Evolutionary conservation across 2,113 vertebrate genomes (phyloP), one percentile per base, ranked within the genome.

Genomic region (Monarcha castaneiventris): DNA sequence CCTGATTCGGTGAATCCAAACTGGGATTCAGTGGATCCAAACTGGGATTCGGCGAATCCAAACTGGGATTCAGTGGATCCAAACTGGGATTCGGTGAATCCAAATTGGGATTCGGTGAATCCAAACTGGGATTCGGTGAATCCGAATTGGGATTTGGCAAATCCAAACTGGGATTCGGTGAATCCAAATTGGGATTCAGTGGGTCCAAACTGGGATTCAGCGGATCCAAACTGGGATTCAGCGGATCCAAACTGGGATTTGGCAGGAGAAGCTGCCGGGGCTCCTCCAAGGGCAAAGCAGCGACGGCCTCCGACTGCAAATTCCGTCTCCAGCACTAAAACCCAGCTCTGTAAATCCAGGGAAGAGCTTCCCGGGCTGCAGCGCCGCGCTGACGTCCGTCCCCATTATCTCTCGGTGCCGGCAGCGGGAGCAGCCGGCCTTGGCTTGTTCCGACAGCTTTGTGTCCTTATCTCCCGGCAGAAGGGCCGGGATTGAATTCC

Each of bases 391-490:
- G 88, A 75, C 67, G 82, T 89, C 94, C 14, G 87, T 39, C 84
- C 6, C 67, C n/a, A 9, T 93, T 95, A 80, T 86, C 95, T 55
- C 92, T 18, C n/a, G 3, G 1, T 16, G 89, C 91, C 27, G 86
- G 46, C 80, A 23, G 59, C n/a, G 41, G 73, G 20, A 55, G 78
- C 86, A 46, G 88, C 4, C 43, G 26, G 6, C 41, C 75, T 49
- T 9, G 89, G 49, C 82, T 67, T 15, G 63, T 68, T 17, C 86
- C 75, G 6, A 23, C 83, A 21, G 83, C 76, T 84, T 30, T 48
- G 85, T 39, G 39, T 73, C 84, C 93, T 91, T 81, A 86, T 95
- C 94, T 97, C 90, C 87, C 37, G 13, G 4, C 72, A 32, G 68
- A 49, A 66, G 51, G 77, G 74, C n/a, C 16, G 27, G 14, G 77